Percentiles rank a stretch among this genome's conserved stretches.
These are phyloP conservation scores for Ridgeia piscesae DNA, from an alignment of 1,140 invertebrate species.

Conservation along the genomic window DNA sequence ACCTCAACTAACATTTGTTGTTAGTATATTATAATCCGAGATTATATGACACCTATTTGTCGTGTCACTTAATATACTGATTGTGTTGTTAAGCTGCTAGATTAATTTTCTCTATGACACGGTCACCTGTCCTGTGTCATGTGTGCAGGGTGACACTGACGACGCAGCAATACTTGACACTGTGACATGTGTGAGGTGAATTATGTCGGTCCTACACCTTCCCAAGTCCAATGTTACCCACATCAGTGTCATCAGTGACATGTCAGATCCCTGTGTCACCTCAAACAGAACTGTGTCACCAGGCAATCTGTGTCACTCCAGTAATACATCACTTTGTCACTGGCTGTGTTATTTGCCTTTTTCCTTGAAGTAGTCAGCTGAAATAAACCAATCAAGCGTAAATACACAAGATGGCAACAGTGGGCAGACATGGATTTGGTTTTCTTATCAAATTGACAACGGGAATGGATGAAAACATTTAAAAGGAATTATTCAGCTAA, in stretches of 20 bases:
- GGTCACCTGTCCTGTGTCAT: neutral
- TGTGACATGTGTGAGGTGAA: neutral
- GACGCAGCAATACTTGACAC: neutral
- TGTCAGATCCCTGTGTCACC: neutral
- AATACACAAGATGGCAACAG: neutral
- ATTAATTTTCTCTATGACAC: neutral
- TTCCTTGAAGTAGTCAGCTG: slow-evolving; percentile 57
- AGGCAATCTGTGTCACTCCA: neutral
- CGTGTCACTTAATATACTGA: neutral
- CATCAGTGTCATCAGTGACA: neutral
- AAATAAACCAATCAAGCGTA: slow-evolving; percentile 31
- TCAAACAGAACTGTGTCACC: neutral
- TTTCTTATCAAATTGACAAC: neutral
- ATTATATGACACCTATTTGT: neutral
- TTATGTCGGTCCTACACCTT: neutral
- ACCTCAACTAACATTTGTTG: no score
- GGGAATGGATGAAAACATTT: neutral
- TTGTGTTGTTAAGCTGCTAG: neutral
- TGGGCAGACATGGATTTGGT: neutral
- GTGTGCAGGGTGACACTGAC: neutral
- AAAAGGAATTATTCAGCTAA: no score
- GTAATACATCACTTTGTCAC: neutral
- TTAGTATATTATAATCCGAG: neutral
- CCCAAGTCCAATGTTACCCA: no score
- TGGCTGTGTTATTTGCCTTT: slow-evolving; percentile 46